Base-by-base conservation (phyloP, 2,888 invertebrate species). In the Leucania comma region DNA sequence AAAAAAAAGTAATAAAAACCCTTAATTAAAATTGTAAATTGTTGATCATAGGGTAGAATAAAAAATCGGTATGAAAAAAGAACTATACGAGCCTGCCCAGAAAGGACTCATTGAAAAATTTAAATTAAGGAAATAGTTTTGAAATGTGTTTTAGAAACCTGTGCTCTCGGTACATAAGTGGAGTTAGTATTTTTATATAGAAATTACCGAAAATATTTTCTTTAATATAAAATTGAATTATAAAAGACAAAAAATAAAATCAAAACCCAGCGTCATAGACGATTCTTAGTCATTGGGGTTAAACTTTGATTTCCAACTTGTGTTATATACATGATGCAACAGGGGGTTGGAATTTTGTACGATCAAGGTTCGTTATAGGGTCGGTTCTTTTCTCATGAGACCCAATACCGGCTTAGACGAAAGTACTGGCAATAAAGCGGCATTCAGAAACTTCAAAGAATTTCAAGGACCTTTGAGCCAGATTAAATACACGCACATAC, bases 361-460 rank as follows among this genome's bases (percentile, higher is more conserved):
- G 61, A 74, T 71, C 50, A 48, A 61, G 70, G 72, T 24, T 20
- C n/a, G 59, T 67, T 68, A 57, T 24, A 50, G 50, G 38, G 70
- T 77, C 59, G 60, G 59, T 56, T 50, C 12, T 32, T 20, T 48
- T 70, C 54, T 51, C 50, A 22, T n/a, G 60, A 32, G 71, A 69
- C 26, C 17, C 48, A 32, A 48, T 60, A 35, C 56, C 35, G 60
- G 38, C 50, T 38, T 46, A 46, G 35, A 58, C 29, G 46, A 3
- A 70, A 51, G 14, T 71, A 61, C 24, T 24, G 24, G 46, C 35
- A 57, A 50, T 32, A 35, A 29, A 72, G 46, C 46, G 46, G 17
- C 72, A 78, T 72, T 78, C 78, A 78, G 72, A 57, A 78, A 78
- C 78, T 74, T 29, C 60, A 20, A 58, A 38, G n/a, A 62, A 58